phyloP scores from a whole-genome alignment of 2,888 invertebrate genomes.

The Masnerella sp. region DNA sequence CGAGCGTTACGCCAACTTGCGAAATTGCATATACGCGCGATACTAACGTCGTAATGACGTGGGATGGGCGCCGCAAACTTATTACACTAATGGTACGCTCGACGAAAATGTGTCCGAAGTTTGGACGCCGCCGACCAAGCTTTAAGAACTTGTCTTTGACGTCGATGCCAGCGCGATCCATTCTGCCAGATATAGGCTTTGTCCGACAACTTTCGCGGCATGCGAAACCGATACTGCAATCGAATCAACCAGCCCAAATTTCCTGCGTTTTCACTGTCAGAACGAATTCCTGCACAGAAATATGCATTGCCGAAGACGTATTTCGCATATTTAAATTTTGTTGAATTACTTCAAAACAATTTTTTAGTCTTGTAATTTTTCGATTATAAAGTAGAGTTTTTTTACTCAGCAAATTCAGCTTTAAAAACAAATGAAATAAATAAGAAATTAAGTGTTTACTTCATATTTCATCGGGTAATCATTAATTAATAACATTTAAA shows the following conservation, averaged over 20 bases:
- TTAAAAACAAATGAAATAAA: too few relatives aligned
- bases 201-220: slow-evolving; percentile 64
- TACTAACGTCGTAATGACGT: slow-evolving; percentile 66
- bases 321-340: too few relatives aligned
- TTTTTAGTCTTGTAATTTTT: too few relatives aligned
- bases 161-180: slow-evolving; percentile 65
- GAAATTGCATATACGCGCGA: slow-evolving; percentile 51
- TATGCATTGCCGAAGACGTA: too few relatives aligned
- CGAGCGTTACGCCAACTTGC: slow-evolving; percentile 34
- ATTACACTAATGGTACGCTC: slow-evolving; percentile 67
- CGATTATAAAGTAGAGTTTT: too few relatives aligned
- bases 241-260: slow-evolving; percentile 8
- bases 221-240: slow-evolving; percentile 35
- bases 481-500: too few relatives aligned
- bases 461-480: too few relatives aligned
- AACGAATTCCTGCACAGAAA: too few relatives aligned
- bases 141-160: slow-evolving; percentile 71
- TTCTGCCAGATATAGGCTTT: slow-evolving; percentile 68
- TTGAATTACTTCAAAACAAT: too few relatives aligned
- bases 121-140: slow-evolving; percentile 66
- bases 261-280: slow-evolving; percentile 7
- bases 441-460: too few relatives aligned
- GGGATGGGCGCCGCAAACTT: slow-evolving; percentile 65
- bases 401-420: too few relatives aligned
- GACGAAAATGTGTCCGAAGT: slow-evolving; percentile 71